These are phyloP conservation scores for Caenorhabditis angaria DNA, from an alignment of 2,888 invertebrate species.

Conservation along the genomic window DNA sequence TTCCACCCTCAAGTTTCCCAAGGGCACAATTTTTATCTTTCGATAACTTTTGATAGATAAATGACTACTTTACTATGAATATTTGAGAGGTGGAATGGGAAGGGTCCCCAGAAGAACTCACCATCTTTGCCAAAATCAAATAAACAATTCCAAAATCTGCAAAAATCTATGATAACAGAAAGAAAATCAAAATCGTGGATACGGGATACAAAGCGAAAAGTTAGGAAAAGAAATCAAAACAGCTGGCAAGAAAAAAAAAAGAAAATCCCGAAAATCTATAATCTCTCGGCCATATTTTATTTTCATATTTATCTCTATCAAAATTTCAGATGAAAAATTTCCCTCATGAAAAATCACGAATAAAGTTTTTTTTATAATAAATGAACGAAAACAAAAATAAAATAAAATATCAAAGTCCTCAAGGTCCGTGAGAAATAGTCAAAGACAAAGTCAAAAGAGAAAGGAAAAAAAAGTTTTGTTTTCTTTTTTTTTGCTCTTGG, in stretches of 20 bases:
- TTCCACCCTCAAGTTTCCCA: background rate
- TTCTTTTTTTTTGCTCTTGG: background rate
- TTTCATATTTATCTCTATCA: too few species aligned
- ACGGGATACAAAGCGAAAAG: slow-evolving; percentile 10
- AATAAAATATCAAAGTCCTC: too few species aligned
- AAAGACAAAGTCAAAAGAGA: background rate
- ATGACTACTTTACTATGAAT: too few species aligned
- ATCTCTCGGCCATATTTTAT: background rate
- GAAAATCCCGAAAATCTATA: background rate
- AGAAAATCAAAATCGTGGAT: background rate
- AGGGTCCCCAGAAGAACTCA: too few species aligned
- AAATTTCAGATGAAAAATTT: too few species aligned
- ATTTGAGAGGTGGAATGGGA: too few species aligned
- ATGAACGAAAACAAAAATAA: too few species aligned
- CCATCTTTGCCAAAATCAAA: slow-evolving; percentile 13
- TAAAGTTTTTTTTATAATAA: too few species aligned
- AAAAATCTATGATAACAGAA: background rate
- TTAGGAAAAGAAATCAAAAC: slow-evolving; percentile 6
- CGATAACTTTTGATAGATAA: background rate
- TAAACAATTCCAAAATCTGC: slow-evolving; percentile 13
- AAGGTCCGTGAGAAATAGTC: too few species aligned
- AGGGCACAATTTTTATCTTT: background rate
- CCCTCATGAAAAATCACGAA: too few species aligned
- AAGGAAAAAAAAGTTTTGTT: background rate
- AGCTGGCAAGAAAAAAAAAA: background rate